Evolutionary conservation across 2,888 invertebrate species (phyloP).

Genomic region (Ptilodon capucinus): DNA sequence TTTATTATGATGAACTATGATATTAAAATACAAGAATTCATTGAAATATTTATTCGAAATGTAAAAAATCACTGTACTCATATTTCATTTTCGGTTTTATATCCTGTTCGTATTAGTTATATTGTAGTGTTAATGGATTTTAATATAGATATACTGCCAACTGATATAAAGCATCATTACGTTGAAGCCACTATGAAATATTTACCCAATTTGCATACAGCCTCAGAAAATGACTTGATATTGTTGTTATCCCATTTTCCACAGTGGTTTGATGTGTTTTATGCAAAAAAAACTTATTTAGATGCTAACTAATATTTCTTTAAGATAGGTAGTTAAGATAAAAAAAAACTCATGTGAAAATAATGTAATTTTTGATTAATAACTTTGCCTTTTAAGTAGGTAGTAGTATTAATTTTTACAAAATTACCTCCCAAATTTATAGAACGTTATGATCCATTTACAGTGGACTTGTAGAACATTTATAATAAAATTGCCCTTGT

Average conservation of each 20-base stretch:
- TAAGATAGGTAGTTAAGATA: no score
- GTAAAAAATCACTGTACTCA: constrained; percentile 41
- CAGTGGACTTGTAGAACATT: no score
- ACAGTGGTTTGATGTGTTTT: constrained; percentile 66
- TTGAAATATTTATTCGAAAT: constrained; percentile 45
- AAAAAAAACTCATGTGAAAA: no score
- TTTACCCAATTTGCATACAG: constrained; percentile 41
- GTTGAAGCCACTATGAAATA: constrained; percentile 36
- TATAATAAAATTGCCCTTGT: no score
- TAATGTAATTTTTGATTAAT: no score
- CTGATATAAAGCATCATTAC: constrained; percentile 35
- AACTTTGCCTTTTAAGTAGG: no score
- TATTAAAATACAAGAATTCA: constrained; percentile 42
- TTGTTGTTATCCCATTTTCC: constrained; percentile 69
- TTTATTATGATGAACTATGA: constrained; percentile 58
- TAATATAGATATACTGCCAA: constrained; percentile 42
- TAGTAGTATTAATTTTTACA: no score
- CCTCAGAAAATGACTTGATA: constrained; percentile 54
- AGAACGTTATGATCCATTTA: no score
- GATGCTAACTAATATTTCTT: no score
- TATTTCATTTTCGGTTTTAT: constrained; percentile 44
- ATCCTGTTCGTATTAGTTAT: constrained; percentile 47
- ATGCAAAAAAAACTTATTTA: not conserved
- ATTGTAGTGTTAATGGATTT: constrained; percentile 57
- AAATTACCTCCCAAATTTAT: no score